Evolutionary conservation across 2,888 invertebrate species (phyloP), one percentile per base, ranked within the genome.

Genomic region (Alentia gelatinosa): DNA sequence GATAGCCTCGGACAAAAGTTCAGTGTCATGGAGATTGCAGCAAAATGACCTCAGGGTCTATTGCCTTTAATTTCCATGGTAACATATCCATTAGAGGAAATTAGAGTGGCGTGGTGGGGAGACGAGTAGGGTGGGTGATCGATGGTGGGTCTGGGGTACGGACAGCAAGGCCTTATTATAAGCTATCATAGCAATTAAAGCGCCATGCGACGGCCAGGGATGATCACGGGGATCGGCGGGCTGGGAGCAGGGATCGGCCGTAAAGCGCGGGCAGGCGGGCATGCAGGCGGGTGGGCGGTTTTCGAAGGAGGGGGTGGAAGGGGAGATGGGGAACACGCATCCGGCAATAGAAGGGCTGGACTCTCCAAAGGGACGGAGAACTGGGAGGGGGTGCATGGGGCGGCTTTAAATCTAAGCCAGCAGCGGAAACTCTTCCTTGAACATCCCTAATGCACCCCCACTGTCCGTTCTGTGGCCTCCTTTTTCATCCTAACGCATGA

Each of bases 111-210:
- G 79, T 26, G 74, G 26, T 30, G 74, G 74, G 15, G 74, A 26
- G 30, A 30, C 4, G 74, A 26, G 15, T 1, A n/a, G 79, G 39
- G 68, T 7, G 35, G 79, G 39, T 19, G 4, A n/a, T 79, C 37
- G 39, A 37, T 79, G 79, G 39, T 79, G 79, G 26, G 79, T 12
- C n/a, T 37, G 79, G 63, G 79, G 79, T 79, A 79, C 19, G 79
- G 79, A 79, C 37, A 79, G 79, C 35, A 39, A 23, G 37, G 79
- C 79, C 79, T 79, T 79, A 79, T 79, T 79, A 79, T 79, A 79
- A 79, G 79, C 79, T 79, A 79, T 79, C 79, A 79, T 79, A 37
- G 79, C 79, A 79, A 79, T 79, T 79, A 79, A 79, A 79, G 79
- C 74, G 1, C 33, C 26, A 26, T 74, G 74, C 30, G 26, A 33